Evolutionary conservation across 2,113 vertebrate genomes (phyloP).

Genomic region (Arizona elegans): DNA sequence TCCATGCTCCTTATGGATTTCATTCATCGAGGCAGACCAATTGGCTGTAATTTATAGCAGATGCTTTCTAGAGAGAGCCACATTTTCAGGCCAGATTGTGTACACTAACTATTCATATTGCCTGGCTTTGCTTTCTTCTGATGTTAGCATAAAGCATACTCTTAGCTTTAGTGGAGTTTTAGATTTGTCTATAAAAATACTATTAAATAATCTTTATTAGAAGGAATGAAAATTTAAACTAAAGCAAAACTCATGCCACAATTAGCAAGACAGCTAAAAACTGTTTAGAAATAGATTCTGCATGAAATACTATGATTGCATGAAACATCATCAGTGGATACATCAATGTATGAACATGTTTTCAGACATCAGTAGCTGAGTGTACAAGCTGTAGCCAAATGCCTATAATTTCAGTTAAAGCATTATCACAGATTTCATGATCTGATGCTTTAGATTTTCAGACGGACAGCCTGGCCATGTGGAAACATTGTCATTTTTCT

Average conservation of each 20-base stretch:
- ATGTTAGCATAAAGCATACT: not conserved
- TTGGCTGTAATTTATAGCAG: not conserved
- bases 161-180: not conserved
- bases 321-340: not conserved
- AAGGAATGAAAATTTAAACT: not conserved
- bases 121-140: not conserved
- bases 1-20: not conserved
- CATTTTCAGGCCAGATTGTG: not conserved
- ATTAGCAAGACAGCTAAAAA: not conserved
- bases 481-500: constrained; percentile 6
- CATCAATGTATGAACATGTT: not conserved
- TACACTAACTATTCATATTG: not conserved
- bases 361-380: not conserved
- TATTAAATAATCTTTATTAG: not conserved
- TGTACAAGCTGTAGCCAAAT: not conserved
- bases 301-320: not conserved
- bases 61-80: not conserved
- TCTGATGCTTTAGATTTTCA: not conserved
- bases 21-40: not conserved
- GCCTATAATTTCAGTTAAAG: not conserved
- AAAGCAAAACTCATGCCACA: not conserved
- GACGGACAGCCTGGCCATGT: not conserved
- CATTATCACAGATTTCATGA: not conserved
- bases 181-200: not conserved
- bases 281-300: not conserved